A percentile compares a stretch with the other conserved stretches of the same genome.
These are phyloP conservation scores for Electrona antarctica DNA, from an alignment of 2,113 vertebrate genomes.

Conservation along the genomic window DNA sequence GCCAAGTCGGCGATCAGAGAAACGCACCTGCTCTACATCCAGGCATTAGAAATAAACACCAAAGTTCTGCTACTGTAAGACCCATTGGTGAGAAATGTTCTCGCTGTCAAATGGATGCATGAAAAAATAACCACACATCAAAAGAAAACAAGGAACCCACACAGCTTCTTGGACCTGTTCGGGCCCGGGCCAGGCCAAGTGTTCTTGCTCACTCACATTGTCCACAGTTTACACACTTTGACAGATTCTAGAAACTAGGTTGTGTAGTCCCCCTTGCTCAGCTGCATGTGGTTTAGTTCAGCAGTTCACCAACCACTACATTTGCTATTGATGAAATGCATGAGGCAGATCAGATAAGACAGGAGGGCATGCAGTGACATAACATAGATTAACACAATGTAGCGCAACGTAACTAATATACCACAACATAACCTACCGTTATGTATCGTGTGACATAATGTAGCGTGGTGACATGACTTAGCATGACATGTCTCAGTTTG, in stretches of 20 bases:
- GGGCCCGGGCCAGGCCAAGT: not conserved
- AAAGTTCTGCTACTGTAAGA: conserved; percentile 3
- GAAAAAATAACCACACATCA: conserved; percentile 27
- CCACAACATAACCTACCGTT: no score
- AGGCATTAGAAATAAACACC: conserved; percentile 5
- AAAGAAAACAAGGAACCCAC: conserved; percentile 21
- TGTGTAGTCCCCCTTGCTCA: conserved; percentile 10
- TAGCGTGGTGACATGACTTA: no score
- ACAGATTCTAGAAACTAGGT: conserved; percentile 42
- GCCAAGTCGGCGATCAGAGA: no score
- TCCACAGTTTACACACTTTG: not conserved
- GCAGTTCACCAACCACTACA: not conserved
- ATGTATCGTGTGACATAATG: no score
- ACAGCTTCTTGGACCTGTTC: conserved; percentile 26
- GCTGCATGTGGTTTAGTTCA: conserved; percentile 28
- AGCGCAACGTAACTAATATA: not conserved
- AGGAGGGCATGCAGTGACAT: not conserved
- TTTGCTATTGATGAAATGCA: conserved; percentile 15
- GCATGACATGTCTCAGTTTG: no score
- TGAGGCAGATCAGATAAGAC: conserved; percentile 2
- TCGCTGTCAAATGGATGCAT: conserved; percentile 28
- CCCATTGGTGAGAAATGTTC: conserved; percentile 2
- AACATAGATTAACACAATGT: not conserved
- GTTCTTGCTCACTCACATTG: conserved; percentile 23
- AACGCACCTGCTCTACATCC: no score